Percentiles rank a stretch among this genome's conserved stretches.
Conservation (phyloP, 1,140 invertebrate genomes). For the Caenorhabditis brenneri region DNA sequence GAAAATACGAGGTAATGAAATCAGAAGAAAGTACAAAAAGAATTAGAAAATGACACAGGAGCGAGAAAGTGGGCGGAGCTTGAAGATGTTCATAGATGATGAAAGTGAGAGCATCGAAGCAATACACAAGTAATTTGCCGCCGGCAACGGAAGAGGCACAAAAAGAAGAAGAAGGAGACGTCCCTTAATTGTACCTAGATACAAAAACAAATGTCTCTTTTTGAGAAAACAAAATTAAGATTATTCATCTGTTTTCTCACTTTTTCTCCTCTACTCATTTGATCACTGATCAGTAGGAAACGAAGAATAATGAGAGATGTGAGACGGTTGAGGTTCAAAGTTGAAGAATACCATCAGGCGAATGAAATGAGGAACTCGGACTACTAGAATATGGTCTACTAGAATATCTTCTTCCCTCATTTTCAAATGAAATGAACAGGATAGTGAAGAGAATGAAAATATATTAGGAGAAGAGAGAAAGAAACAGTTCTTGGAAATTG, state of each 20-base stretch:
- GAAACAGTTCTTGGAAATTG: too few relatives aligned
- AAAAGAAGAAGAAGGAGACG: not conserved
- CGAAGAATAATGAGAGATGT: not conserved
- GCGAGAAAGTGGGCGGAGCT: not conserved
- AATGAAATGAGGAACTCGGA: too few relatives aligned
- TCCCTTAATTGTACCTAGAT: constrained; percentile 27
- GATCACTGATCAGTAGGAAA: not conserved
- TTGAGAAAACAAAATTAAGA: not conserved
- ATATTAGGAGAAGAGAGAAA: too few relatives aligned
- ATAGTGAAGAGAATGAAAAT: too few relatives aligned
- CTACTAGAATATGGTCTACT: too few relatives aligned
- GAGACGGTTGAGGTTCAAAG: too few relatives aligned
- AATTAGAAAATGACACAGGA: not conserved
- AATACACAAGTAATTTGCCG: constrained; percentile 12
- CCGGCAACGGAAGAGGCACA: constrained; percentile 23
- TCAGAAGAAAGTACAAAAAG: too few relatives aligned
- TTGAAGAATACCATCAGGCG: not conserved
- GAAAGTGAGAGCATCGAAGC: not conserved
- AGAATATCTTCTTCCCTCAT: too few relatives aligned
- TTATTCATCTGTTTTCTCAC: not conserved
- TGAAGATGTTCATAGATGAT: constrained; percentile 19
- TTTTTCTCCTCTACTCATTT: not conserved
- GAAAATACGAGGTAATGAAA: too few relatives aligned
- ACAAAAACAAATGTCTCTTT: constrained; percentile 8
- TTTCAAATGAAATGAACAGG: too few relatives aligned